Conservation (phyloP, 2,888 invertebrate genomes). For the Aphodius granarius region DNA sequence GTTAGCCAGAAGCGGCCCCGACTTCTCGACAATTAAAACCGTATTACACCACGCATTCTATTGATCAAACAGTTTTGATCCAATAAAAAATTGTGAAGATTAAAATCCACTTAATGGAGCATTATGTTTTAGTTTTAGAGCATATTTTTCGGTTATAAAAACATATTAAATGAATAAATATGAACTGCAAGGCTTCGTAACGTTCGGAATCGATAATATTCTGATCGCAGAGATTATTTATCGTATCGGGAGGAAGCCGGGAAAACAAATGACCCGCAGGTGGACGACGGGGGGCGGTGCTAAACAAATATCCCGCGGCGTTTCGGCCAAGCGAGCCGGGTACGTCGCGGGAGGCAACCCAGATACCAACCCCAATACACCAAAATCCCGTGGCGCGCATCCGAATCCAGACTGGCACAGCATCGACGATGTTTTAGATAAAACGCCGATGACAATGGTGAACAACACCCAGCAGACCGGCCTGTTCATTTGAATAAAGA, state of each 20-base stretch:
- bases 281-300: conserved; percentile 46
- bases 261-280: conserved; percentile 49
- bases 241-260: conserved; percentile 48
- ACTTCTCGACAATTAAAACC: not conserved
- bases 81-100: no score
- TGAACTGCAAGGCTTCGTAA: not conserved
- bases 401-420: conserved; percentile 9
- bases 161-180: no score
- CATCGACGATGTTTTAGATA: not conserved
- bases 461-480: not conserved
- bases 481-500: not conserved
- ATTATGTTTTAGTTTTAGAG: no score
- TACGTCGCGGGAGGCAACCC: conserved; percentile 33
- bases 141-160: no score
- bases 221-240: conserved; percentile 44
- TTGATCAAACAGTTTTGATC: no score
- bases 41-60: no score
- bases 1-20: not conserved
- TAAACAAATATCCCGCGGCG: conserved; percentile 47
- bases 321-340: conserved; percentile 31
- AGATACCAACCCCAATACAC: conserved; percentile 25
- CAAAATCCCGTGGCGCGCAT: conserved; percentile 25
- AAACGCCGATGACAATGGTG: not conserved
- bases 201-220: conserved; percentile 5
- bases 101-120: no score